Conservation (phyloP, 2,888 invertebrate species). For the Drosophila bunnanda region DNA sequence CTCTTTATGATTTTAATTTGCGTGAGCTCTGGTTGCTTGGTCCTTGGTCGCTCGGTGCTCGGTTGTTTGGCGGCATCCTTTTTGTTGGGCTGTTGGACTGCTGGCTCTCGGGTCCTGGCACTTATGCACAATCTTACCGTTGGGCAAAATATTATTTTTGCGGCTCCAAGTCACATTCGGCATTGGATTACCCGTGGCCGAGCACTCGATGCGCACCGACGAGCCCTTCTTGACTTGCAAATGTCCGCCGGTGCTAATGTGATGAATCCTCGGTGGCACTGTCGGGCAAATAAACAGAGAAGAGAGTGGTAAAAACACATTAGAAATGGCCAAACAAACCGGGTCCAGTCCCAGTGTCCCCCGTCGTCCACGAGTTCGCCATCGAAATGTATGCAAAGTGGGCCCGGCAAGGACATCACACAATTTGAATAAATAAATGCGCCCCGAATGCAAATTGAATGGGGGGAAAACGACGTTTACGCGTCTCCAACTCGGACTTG, state of each 20-base stretch:
- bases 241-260: slow-evolving; percentile 87
- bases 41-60: background rate
- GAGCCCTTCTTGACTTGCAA: slow-evolving; percentile 90
- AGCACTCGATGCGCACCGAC: slow-evolving; percentile 91
- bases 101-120: slow-evolving; percentile 30
- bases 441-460: slow-evolving; percentile 80
- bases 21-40: slow-evolving; percentile 29
- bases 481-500: slow-evolving; percentile 56
- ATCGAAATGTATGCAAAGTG: slow-evolving; percentile 76
- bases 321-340: slow-evolving; percentile 60
- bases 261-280: slow-evolving; percentile 88
- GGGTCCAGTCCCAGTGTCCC: slow-evolving; percentile 18
- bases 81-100: slow-evolving; percentile 12
- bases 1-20: slow-evolving; percentile 56
- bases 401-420: slow-evolving; percentile 63
- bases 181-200: slow-evolving; percentile 91
- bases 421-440: slow-evolving; percentile 80
- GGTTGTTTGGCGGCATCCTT: slow-evolving; percentile 38
- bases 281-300: slow-evolving; percentile 56
- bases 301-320: slow-evolving; percentile 62
- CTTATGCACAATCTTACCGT: slow-evolving; percentile 83
- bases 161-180: slow-evolving; percentile 91
- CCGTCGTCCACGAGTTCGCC: slow-evolving; percentile 22
- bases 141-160: slow-evolving; percentile 85
- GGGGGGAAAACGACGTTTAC: slow-evolving; percentile 78